Evolutionary conservation across 2,113 vertebrate genomes (phyloP).

Genomic region (Pelecanoides urinatrix): DNA sequence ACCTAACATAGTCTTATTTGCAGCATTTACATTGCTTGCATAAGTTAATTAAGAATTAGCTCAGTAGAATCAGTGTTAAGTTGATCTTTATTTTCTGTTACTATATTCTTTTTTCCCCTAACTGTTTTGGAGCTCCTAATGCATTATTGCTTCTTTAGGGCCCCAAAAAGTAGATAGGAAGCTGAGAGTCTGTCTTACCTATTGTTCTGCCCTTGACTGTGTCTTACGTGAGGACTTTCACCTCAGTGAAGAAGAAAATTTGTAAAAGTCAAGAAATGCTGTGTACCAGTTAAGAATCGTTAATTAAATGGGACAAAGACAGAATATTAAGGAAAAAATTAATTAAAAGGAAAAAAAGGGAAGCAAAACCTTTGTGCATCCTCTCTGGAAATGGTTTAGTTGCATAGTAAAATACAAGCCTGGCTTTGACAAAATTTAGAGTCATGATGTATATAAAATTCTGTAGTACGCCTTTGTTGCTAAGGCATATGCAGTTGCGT

Average conservation of each 20-base stretch:
- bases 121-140: background rate
- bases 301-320: conserved; percentile 48
- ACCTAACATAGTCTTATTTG: background rate
- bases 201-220: conserved; percentile 28
- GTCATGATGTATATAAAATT: conserved; percentile 30
- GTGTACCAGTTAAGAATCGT: background rate
- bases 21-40: conserved; percentile 13
- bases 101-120: background rate
- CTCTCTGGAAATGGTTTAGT: background rate
- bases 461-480: conserved; percentile 52
- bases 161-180: background rate
- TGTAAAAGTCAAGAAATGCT: conserved; percentile 4
- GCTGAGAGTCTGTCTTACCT: background rate
- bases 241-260: background rate
- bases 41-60: conserved; percentile 39
- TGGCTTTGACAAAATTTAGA: conserved; percentile 30
- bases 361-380: conserved; percentile 2
- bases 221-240: background rate
- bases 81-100: background rate
- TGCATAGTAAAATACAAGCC: background rate
- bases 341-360: background rate
- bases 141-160: background rate
- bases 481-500: conserved; percentile 15
- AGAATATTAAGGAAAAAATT: background rate
- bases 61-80: background rate